Percentiles rank a stretch among this genome's conserved stretches.
These are phyloP conservation scores for Drosophila parabipectinata DNA, from an alignment of 1,140 invertebrate genomes.

Conservation along the genomic window DNA sequence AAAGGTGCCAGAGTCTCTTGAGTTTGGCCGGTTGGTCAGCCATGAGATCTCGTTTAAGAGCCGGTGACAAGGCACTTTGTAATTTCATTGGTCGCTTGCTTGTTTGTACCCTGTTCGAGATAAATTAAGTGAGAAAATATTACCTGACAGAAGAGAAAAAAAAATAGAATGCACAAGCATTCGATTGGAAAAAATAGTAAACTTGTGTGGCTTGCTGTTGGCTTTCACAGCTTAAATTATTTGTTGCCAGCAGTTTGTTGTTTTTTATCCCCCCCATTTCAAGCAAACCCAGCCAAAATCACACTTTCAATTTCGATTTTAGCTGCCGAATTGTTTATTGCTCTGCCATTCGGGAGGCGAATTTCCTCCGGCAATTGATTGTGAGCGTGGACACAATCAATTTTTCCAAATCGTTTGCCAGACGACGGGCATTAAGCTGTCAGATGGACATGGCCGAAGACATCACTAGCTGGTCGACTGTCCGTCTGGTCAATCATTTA, in stretches of 20 bases:
- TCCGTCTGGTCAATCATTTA: conserved; percentile 39
- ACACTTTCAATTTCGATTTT: conserved; percentile 37
- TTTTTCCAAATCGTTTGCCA: conserved; percentile 66
- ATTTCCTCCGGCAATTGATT: conserved; percentile 40
- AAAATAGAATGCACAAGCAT: conserved; percentile 35
- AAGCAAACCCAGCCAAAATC: conserved; percentile 7
- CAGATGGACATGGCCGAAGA: conserved; percentile 33
- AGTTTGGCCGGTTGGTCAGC: conserved; percentile 14
- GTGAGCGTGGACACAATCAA: conserved; percentile 63
- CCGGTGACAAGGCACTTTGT: conserved; percentile 60
- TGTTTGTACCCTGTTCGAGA: conserved; percentile 5
- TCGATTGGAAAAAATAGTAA: conserved; percentile 40
- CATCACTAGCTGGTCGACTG: conserved; percentile 20
- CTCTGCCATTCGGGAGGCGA: conserved; percentile 28
- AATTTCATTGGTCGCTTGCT: conserved; percentile 62
- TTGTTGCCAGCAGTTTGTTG: neutral
- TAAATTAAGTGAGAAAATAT: conserved; percentile 35
- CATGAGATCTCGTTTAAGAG: conserved; percentile 9
- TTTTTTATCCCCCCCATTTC: neutral
- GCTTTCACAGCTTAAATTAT: conserved; percentile 24
- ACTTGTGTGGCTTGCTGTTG: conserved; percentile 18
- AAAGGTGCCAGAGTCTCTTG: conserved; percentile 38
- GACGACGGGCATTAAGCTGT: conserved; percentile 57
- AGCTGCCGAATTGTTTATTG: conserved; percentile 56
- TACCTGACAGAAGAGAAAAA: conserved; percentile 11